These are phyloP conservation scores for Mimumesa dahlbomi DNA, from an alignment of 2,888 invertebrate genomes.

Conservation along the genomic window DNA sequence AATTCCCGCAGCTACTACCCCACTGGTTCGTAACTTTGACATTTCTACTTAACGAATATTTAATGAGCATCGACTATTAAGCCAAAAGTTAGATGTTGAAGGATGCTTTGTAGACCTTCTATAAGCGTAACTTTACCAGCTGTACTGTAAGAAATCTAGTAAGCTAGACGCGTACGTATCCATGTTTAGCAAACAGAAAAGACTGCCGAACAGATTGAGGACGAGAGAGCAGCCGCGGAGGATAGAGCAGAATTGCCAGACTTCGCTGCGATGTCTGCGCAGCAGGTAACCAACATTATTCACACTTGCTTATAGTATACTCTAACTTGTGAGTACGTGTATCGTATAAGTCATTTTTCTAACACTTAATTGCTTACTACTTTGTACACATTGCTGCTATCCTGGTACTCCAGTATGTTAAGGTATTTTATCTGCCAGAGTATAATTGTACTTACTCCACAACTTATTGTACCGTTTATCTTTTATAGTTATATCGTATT, in stretches of 20 bases:
- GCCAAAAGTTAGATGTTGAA: conserved; percentile 5
- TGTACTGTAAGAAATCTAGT: conserved; percentile 11
- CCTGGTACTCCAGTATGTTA: conserved; percentile 68
- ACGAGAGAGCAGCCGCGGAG: conserved; percentile 79
- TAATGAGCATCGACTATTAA: conserved; percentile 2
- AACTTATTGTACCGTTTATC: not conserved
- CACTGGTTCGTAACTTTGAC: conserved; percentile 54
- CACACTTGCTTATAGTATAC: conserved; percentile 8
- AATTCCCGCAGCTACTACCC: conserved; percentile 25
- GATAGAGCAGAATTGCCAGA: conserved; percentile 81
- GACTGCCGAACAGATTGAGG: conserved; percentile 80
- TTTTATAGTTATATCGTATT: too few relatives aligned
- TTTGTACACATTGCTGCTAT: conserved; percentile 54
- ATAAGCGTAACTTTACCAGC: conserved; percentile 2
- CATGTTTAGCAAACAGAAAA: conserved; percentile 71
- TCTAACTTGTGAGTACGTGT: not conserved
- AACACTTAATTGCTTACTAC: conserved; percentile 37
- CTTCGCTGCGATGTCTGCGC: conserved; percentile 80
- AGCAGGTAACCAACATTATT: conserved; percentile 72
- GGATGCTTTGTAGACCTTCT: conserved; percentile 14
- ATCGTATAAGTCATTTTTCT: conserved; percentile 23
- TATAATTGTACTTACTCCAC: not conserved
- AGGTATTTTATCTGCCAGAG: conserved; percentile 71
- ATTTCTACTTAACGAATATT: not conserved
- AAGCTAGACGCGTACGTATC: conserved; percentile 49